Base-by-base conservation (phyloP, 1,140 invertebrate species). In the Choristoneura fumiferana region DNA sequence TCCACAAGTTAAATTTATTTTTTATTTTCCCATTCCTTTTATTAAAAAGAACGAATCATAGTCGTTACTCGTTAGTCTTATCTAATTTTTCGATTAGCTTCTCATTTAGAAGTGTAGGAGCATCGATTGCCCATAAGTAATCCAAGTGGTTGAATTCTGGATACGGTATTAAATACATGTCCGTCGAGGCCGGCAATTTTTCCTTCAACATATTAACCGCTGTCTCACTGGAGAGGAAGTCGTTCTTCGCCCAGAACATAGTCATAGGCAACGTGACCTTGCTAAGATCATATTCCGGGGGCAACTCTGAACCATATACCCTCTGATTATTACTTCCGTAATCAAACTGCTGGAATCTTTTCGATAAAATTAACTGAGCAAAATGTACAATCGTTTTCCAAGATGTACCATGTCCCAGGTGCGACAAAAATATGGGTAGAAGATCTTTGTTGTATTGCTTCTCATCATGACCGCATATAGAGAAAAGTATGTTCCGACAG, bases 391-490 rank as follows among this genome's bases (percentile, higher is more conserved):
- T 80, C 66, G 95, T 95, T 74, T 93, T 93, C 34, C 92, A 92
- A 0, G 95, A 96, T 0, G 95, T 93, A 1, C 95, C 95, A 1
- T 95, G 93, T 4, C 95, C 95, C 13, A 92, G 90, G 73, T 96
- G 94, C 0, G 92, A 89, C 36, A 94, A 72, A 67, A 96, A 94
- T 0, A 94, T 90, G 3, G 93, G 92, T 4, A 95, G 68, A 4
- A 93, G 71, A 33, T 91, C 91, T 82, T 93, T 78, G 69, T 95
- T 93, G 60, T 93, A 93, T 81, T 96, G 92, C 9, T 88, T 81
- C 53, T 93, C 86, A 74, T 96, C 94, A 12, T 93, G 93, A 0
- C 94, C 94, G 59, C 89, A 91, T 1, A 95, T 69, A n/a, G 92
- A 77, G 63, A 94, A 95, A 0, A 94, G 71, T 1, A 91, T 62